phyloP scores from a whole-genome alignment of 2,797 vertebrate species.

The Podargus strigoides region DNA sequence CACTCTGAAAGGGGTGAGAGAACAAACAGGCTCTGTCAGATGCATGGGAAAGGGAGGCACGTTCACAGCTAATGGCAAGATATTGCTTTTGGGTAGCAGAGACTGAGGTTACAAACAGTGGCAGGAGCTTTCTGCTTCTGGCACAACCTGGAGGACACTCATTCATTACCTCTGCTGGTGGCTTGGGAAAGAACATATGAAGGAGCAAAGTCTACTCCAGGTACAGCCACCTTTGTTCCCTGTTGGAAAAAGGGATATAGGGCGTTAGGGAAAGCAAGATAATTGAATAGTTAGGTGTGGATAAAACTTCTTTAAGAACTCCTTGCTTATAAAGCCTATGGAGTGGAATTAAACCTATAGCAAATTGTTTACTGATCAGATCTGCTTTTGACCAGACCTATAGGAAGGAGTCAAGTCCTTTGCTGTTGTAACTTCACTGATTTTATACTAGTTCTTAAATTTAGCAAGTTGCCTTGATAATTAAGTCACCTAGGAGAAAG shows the following conservation, averaged over 20 bases:
- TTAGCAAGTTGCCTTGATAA: not conserved
- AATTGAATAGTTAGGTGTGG: not conserved
- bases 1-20: not conserved
- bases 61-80: not conserved
- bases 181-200: not conserved
- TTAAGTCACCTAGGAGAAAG: not conserved
- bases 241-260: not conserved
- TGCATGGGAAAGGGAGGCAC: not conserved
- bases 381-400: not conserved
- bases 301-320: not conserved
- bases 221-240: not conserved
- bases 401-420: not conserved
- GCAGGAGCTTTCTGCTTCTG: not conserved
- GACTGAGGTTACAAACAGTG: not conserved
- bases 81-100: not conserved
- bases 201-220: not conserved
- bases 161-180: not conserved
- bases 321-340: not conserved
- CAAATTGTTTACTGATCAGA: not conserved
- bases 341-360: not conserved
- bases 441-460: not conserved
- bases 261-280: not conserved
- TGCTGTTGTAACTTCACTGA: not conserved
- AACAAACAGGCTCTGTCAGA: not conserved
- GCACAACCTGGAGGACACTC: not conserved